A percentile compares a stretch with the other conserved stretches of the same genome.
Evolutionary conservation across 2,113 vertebrate species (phyloP).

Genomic region (Cromileptes altivelis): DNA sequence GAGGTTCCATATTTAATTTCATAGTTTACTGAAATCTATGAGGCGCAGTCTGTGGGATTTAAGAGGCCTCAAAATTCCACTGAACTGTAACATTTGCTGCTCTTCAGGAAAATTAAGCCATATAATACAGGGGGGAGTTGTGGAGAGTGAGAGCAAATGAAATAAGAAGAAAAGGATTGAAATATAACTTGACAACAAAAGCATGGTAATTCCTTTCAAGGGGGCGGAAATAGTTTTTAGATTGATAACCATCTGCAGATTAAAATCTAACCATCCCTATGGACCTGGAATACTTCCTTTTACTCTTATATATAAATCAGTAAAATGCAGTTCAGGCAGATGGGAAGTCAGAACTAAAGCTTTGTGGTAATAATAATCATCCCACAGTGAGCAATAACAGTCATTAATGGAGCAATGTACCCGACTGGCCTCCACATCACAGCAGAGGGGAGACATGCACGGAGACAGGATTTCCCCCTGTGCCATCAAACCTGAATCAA

Average conservation of each 20-base stretch:
- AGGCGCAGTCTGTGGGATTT: slow-evolving; percentile 66
- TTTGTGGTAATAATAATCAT: slow-evolving; percentile 51
- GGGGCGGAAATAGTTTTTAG: slow-evolving; percentile 54
- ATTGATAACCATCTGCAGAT: slow-evolving; percentile 69
- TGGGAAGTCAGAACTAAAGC: slow-evolving; percentile 34
- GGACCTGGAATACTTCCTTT: slow-evolving; percentile 18
- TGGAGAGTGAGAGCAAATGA: slow-evolving; percentile 35
- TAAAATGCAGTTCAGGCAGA: slow-evolving; percentile 18
- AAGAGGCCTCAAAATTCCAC: slow-evolving; percentile 64
- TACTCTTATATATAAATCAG: slow-evolving; percentile 31
- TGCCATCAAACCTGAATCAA: slow-evolving; percentile 69
- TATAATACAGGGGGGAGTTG: slow-evolving; percentile 53
- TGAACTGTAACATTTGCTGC: slow-evolving; percentile 75
- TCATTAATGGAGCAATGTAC: slow-evolving; percentile 43
- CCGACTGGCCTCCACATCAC: slow-evolving; percentile 25
- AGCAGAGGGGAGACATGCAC: slow-evolving; percentile 52
- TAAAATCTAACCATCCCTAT: slow-evolving; percentile 34
- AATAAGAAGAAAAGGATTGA: slow-evolving; percentile 36
- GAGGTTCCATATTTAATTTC: slow-evolving; percentile 77
- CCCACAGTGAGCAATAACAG: slow-evolving; percentile 42
- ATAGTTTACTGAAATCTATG: slow-evolving; percentile 77
- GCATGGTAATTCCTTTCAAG: slow-evolving; percentile 53
- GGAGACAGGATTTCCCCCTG: slow-evolving; percentile 60
- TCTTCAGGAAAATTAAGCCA: slow-evolving; percentile 74
- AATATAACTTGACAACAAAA: slow-evolving; percentile 63